These are phyloP conservation scores for Lepidurus packardi DNA, from an alignment of 1,140 invertebrate genomes.

Conservation along the genomic window DNA sequence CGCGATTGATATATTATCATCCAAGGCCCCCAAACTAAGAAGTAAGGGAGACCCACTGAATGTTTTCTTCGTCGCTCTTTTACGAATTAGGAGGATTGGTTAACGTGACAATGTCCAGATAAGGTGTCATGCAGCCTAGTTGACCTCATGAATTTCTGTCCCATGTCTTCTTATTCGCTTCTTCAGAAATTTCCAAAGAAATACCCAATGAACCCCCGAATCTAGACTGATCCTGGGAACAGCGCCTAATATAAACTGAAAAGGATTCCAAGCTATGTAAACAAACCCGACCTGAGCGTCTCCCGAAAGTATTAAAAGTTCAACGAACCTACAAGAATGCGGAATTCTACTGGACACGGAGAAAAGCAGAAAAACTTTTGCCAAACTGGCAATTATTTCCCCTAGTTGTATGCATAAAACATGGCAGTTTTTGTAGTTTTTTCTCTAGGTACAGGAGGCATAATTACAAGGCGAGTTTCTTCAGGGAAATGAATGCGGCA, in stretches of 20 bases:
- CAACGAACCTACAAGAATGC: not conserved
- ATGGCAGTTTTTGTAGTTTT: not conserved
- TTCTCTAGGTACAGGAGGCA: not conserved
- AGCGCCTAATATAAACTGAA: no score
- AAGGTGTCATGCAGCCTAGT: not conserved
- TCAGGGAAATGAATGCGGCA: not conserved
- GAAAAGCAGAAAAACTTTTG: not conserved
- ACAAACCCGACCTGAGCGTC: no score
- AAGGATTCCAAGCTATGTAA: no score
- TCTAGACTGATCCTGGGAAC: no score
- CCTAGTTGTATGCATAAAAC: conserved; percentile 4
- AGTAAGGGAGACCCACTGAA: no score
- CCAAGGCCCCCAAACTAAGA: not conserved
- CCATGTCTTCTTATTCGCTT: no score
- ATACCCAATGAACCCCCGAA: no score
- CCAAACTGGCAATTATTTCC: conserved; percentile 15
- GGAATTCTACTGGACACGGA: not conserved
- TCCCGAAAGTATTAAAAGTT: not conserved
- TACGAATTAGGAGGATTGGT: not conserved
- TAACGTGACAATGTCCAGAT: conserved; percentile 15
- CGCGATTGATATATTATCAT: not conserved
- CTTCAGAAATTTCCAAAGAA: no score
- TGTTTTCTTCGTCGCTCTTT: not conserved
- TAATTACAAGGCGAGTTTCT: not conserved
- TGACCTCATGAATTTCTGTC: no score